These are phyloP conservation scores for Drosophila novamexicana DNA, from an alignment of 1,140 invertebrate genomes.

Conservation along the genomic window DNA sequence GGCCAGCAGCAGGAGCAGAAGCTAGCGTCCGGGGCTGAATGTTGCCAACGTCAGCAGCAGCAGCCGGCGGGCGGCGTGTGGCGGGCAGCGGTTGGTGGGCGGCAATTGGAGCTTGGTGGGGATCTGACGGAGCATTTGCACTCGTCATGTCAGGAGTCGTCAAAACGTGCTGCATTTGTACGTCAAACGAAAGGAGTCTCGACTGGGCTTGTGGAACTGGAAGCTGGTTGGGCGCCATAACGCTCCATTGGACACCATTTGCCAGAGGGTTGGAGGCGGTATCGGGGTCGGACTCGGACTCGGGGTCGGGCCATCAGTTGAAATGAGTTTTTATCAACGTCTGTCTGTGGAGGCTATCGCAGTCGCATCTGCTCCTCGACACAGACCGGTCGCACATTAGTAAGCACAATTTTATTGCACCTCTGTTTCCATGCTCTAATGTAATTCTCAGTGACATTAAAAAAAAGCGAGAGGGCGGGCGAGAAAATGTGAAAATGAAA, in stretches of 20 bases:
- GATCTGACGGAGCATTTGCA: constrained; percentile 54
- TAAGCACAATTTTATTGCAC: constrained; percentile 81
- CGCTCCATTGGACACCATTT: constrained; percentile 61
- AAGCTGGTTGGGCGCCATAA: constrained; percentile 31
- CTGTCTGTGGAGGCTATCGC: constrained; percentile 47
- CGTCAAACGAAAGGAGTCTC: constrained; percentile 56
- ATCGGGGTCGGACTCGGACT: neutral
- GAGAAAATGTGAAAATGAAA: constrained; percentile 28
- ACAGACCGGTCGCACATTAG: constrained; percentile 62
- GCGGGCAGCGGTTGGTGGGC: neutral
- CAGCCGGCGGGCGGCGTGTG: neutral
- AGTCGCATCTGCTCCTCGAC: constrained; percentile 42
- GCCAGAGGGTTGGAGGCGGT: neutral
- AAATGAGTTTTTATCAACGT: constrained; percentile 81
- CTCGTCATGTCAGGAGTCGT: constrained; percentile 81
- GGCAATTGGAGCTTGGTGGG: neutral
- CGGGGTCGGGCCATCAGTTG: constrained; percentile 57
- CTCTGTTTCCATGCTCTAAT: constrained; percentile 58
- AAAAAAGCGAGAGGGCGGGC: constrained; percentile 13
- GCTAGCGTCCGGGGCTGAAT: constrained; percentile 12
- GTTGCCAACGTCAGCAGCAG: constrained; percentile 24
- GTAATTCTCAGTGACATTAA: constrained; percentile 74
- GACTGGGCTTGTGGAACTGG: neutral
- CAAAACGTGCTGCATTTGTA: constrained; percentile 65
- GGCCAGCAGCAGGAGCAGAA: constrained; percentile 3